A percentile compares a stretch with the other conserved stretches of the same genome.
These are phyloP conservation scores for Conger conger DNA, from an alignment of 2,113 vertebrate genomes.

Conservation along the genomic window DNA sequence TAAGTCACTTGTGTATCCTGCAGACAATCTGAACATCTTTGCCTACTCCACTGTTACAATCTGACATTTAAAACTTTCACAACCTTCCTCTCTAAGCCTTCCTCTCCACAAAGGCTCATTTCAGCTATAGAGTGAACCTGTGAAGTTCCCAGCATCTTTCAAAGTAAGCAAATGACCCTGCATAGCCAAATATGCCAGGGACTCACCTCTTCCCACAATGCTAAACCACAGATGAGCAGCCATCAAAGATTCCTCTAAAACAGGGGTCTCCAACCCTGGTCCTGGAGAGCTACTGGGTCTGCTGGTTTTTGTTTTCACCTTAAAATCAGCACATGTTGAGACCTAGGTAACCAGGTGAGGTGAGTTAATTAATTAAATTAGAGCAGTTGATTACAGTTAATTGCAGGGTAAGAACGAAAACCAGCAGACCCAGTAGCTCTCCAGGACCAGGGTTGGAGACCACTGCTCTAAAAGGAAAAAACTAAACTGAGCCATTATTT, in stretches of 20 bases:
- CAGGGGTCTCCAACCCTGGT: no score
- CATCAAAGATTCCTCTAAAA: slow-evolving; percentile 9
- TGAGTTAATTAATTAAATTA: no score
- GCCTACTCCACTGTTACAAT: background rate
- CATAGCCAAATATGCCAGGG: background rate
- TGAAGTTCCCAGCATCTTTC: slow-evolving; percentile 42
- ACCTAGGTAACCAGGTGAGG: no score
- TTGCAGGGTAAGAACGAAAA: no score
- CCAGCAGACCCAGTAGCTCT: no score
- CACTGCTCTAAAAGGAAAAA: background rate
- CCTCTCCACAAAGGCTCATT: background rate
- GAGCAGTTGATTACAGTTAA: no score
- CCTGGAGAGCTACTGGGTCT: no score
- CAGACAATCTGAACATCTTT: background rate
- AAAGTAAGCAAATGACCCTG: slow-evolving; percentile 58
- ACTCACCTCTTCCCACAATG: slow-evolving; percentile 18
- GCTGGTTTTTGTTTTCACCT: no score
- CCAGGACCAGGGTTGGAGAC: no score
- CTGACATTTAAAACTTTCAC: background rate
- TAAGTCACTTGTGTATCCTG: background rate
- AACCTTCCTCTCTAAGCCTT: background rate
- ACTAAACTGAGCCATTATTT: background rate
- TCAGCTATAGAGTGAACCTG: slow-evolving; percentile 62
- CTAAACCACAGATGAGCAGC: background rate
- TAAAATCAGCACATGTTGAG: no score